Conservation (phyloP, 1,140 invertebrate species). For the Aradophagus sp. region DNA sequence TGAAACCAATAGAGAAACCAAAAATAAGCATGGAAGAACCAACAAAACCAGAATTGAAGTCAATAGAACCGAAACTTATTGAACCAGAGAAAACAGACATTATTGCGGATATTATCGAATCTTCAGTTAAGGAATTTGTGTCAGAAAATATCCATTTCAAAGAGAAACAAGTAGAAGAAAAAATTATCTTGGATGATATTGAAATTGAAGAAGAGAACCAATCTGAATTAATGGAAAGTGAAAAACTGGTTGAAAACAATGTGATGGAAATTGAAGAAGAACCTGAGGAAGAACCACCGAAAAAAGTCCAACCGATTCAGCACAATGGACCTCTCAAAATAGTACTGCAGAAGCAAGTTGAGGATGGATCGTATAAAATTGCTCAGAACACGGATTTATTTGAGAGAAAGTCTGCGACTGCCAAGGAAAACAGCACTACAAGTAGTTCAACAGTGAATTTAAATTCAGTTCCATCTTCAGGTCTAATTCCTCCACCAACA, state of each 20-base stretch:
- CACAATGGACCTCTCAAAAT: constrained; percentile 74
- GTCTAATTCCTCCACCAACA: too few relatives aligned
- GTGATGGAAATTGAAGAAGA: constrained; percentile 5
- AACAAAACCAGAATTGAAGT: constrained; percentile 63
- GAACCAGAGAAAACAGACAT: constrained; percentile 39
- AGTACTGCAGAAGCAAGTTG: constrained; percentile 73
- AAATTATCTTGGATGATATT: not conserved
- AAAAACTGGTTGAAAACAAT: not conserved
- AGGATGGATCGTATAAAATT: constrained; percentile 75
- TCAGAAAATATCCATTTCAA: constrained; percentile 22
- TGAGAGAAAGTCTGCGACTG: constrained; percentile 49
- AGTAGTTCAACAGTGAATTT: too few relatives aligned
- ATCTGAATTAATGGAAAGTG: too few relatives aligned
- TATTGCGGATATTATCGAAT: not conserved
- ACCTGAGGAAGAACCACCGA: constrained; percentile 33
- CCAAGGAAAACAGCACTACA: not conserved
- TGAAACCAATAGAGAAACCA: constrained; percentile 59
- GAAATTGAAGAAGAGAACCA: not conserved
- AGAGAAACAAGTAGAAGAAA: constrained; percentile 21
- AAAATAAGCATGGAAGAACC: constrained; percentile 65
- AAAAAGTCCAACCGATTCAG: constrained; percentile 45
- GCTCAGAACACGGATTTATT: constrained; percentile 66
- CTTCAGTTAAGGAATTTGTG: constrained; percentile 17
- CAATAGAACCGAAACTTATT: constrained; percentile 52
- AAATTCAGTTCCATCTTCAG: constrained; percentile 33